Percentiles rank a stretch among this genome's conserved stretches.
Conservation (phyloP, 2,797 vertebrate genomes). For the Triplophysa bombifrons region DNA sequence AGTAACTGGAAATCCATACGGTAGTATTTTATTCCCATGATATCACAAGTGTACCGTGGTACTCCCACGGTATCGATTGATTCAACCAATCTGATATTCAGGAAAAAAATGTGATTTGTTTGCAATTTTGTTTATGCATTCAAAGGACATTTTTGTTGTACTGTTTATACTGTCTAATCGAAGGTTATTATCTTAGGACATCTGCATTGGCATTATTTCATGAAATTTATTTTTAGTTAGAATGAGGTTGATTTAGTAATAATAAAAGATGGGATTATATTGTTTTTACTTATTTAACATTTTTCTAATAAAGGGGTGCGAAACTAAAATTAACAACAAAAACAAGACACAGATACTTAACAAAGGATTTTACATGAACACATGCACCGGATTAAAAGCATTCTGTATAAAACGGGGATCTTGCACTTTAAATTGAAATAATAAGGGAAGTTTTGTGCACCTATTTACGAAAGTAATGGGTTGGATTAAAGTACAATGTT, state of each 20-base stretch:
- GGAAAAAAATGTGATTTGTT: too few species aligned
- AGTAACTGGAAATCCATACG: too few species aligned
- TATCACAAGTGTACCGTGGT: too few species aligned
- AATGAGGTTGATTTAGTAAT: too few species aligned
- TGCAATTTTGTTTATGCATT: too few species aligned
- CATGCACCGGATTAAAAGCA: not conserved
- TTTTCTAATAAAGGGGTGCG: not conserved
- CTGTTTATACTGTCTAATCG: too few species aligned
- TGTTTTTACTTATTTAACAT: too few species aligned
- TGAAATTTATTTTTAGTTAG: not conserved
- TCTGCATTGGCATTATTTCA: not conserved
- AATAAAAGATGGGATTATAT: too few species aligned
- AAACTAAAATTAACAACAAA: not conserved
- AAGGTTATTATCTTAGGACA: too few species aligned
- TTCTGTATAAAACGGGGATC: not conserved
- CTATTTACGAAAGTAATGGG: not conserved
- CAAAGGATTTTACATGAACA: not conserved
- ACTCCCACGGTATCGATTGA: too few species aligned
- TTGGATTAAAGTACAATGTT: not conserved
- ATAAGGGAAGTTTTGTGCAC: not conserved
- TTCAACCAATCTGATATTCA: too few species aligned
- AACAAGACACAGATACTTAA: not conserved
- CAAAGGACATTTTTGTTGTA: not conserved
- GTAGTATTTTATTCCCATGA: too few species aligned
- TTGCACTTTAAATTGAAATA: not conserved